Base-by-base conservation (phyloP, 2,888 invertebrate genomes). In the Platypus cylindrus region DNA sequence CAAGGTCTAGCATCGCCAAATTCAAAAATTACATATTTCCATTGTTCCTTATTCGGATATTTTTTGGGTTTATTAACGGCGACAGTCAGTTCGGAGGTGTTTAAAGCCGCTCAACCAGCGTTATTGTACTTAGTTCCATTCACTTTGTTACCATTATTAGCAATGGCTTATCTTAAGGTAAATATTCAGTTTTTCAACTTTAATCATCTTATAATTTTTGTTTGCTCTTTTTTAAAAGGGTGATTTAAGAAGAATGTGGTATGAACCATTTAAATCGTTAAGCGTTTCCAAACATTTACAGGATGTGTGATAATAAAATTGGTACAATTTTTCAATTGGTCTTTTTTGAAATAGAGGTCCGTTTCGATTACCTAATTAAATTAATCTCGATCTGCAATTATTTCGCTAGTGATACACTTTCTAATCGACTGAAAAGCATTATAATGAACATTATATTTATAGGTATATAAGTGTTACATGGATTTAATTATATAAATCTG, bases 101-200 rank as follows among this genome's bases (percentile, higher is more conserved):
- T 95, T 71, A 91, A 91, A 70, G 94, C 94, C 49, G 94, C 95
- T 45, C 95, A 95, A 66, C 95, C 95, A 43, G 95, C 95, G 49
- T 74, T 95, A 52, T 74, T 95, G 39, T 95, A 95, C 70, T 76
- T 95, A 56, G 95, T 95, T 60, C 95, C 95, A 56, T 95, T 95
- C 66, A 95, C 94, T 57, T 72, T 95, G 59, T 72, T 95, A 65
- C 95, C 95, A 48, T 73, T 95, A 47, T 75, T 95, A 52, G 87
- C 93, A 48, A 95, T 95, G 94, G 95, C 95, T 47, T 95, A 95
- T 65, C 73, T 95, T 49, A 94, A 93, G 78, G 93, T 91, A 63
- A 54, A 53, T 48, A 17, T 15, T 17, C 30, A 5, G 5, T 17
- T 12, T 5, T 30, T 7, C 22, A 18, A 28, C 17, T 31, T 4